Percentiles rank a stretch among this genome's conserved stretches.
Evolutionary conservation across 2,113 vertebrate species (phyloP).

Genomic region (Hemicordylus capensis): DNA sequence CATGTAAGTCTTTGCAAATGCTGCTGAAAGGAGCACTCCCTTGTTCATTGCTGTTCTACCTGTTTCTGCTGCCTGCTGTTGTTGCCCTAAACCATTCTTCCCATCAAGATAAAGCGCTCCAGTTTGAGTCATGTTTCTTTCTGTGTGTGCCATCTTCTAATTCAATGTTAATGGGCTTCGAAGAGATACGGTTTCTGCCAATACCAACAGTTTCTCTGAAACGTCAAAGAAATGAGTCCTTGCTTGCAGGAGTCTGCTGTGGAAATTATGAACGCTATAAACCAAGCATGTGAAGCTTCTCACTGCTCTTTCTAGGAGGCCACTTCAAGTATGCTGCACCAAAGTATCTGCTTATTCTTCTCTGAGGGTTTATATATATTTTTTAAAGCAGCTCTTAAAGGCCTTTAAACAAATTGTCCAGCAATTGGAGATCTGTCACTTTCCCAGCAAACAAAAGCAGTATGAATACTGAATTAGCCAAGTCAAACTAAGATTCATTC

Average conservation of each 20-base stretch:
- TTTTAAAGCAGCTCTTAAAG: neutral
- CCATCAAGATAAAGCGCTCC: conserved; percentile 60
- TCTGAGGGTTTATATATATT: accelerated
- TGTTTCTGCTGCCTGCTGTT: conserved; percentile 1
- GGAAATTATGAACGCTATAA: conserved; percentile 36
- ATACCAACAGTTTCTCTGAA: conserved; percentile 58
- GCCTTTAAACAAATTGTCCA: neutral
- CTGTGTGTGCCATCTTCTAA: conserved; percentile 49
- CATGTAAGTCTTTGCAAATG: conserved; percentile 21
- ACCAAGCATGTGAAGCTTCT: conserved; percentile 9
- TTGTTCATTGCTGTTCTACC: conserved; percentile 40
- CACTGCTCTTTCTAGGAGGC: conserved; percentile 10
- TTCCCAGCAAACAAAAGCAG: neutral
- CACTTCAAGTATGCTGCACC: neutral
- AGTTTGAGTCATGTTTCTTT: conserved; percentile 47
- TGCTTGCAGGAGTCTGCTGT: conserved; percentile 54
- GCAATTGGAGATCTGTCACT: neutral
- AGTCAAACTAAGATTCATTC: neutral
- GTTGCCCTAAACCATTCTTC: conserved; percentile 51
- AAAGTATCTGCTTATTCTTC: neutral
- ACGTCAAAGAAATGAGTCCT: conserved; percentile 60
- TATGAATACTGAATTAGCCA: neutral
- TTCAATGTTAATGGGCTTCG: conserved; percentile 51
- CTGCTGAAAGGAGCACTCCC: conserved; percentile 1
- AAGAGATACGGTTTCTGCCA: conserved; percentile 61